Evolutionary conservation across 2,797 vertebrate genomes (phyloP).

Genomic region (Gymnothorax javanicus): DNA sequence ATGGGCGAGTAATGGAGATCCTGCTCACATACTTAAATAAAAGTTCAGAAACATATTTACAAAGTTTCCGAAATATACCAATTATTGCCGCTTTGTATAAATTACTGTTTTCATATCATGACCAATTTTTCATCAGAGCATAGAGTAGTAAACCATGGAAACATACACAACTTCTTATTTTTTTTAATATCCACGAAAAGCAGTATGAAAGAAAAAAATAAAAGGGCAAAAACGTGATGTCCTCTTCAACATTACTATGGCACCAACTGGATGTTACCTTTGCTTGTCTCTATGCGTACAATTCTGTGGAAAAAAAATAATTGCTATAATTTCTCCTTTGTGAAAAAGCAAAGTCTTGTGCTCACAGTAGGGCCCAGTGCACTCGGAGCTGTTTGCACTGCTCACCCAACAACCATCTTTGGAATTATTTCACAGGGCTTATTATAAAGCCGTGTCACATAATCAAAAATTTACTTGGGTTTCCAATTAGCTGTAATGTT

Average conservation of each 20-base stretch:
- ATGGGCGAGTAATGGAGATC: neutral
- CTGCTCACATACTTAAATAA: neutral
- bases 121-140: neutral
- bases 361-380: neutral
- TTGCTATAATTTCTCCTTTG: too few species aligned
- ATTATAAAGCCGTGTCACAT: neutral
- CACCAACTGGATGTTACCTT: neutral
- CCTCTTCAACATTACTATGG: neutral
- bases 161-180: neutral
- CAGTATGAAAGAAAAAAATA: neutral
- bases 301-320: neutral
- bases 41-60: neutral
- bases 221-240: neutral
- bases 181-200: neutral
- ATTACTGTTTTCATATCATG: neutral
- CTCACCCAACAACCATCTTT: neutral
- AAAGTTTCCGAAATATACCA: neutral
- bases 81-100: neutral
- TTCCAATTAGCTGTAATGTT: neutral
- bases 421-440: neutral
- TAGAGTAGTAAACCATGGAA: neutral
- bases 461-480: neutral
- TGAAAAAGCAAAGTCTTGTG: neutral
- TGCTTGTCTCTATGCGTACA: neutral
- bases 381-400: neutral